A percentile compares a stretch with the other conserved stretches of the same genome.
Evolutionary conservation across 2,888 invertebrate genomes (phyloP).

Genomic region (Cheilosia soror): DNA sequence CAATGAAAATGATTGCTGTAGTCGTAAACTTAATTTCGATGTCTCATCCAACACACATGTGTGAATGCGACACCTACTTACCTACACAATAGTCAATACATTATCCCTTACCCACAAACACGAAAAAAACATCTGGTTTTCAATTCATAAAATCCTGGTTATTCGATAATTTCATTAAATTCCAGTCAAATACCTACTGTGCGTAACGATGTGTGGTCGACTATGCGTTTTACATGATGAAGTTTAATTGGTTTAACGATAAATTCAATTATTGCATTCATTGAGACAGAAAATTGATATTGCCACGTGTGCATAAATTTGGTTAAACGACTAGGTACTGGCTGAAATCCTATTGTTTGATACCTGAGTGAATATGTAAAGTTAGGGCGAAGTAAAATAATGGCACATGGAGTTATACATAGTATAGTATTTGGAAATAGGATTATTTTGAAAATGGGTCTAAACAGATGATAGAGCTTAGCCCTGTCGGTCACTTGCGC

Average conservation of each 20-base stretch:
- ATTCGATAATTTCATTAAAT: slow-evolving; percentile 70
- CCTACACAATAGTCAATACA: background rate
- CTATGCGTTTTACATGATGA: slow-evolving; percentile 70
- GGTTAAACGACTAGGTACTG: slow-evolving; percentile 23
- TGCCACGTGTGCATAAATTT: slow-evolving; percentile 66
- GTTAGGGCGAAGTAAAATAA: too few species aligned
- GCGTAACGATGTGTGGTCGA: slow-evolving; percentile 61
- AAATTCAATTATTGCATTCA: slow-evolving; percentile 73
- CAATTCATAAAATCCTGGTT: slow-evolving; percentile 55
- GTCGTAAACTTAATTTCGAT: too few species aligned
- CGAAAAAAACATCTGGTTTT: slow-evolving; percentile 11
- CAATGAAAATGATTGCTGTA: too few species aligned
- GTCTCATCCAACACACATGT: too few species aligned
- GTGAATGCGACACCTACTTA: background rate
- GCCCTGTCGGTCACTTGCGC: too few species aligned
- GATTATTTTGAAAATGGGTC: too few species aligned
- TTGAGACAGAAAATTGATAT: slow-evolving; percentile 75
- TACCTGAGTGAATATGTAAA: slow-evolving; percentile 37
- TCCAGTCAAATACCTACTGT: slow-evolving; percentile 55
- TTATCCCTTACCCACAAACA: background rate
- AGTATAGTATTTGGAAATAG: too few species aligned
- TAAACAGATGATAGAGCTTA: too few species aligned
- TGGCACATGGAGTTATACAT: too few species aligned
- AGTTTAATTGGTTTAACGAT: slow-evolving; percentile 74
- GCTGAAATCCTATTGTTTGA: slow-evolving; percentile 2